Percentiles rank a stretch among this genome's conserved stretches.
These are phyloP conservation scores for Crenichthys baileyi DNA, from an alignment of 2,797 vertebrate genomes.

Conservation along the genomic window DNA sequence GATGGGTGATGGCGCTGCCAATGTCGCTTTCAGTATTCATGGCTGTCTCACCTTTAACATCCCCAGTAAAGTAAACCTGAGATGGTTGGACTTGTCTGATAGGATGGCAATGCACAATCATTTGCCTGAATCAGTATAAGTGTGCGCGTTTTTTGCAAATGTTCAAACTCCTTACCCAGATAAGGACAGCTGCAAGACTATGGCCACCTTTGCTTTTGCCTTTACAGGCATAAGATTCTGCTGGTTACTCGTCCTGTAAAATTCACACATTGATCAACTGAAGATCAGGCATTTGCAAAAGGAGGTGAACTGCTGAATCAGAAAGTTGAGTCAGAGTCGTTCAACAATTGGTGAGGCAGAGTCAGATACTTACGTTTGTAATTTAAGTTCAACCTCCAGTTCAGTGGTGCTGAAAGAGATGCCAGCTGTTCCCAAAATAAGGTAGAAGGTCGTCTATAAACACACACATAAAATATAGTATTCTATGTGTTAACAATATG, in stretches of 20 bases:
- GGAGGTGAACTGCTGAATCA: conserved; percentile 2
- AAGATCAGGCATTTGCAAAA: neutral
- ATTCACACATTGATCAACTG: conserved; percentile 21
- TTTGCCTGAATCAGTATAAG: neutral
- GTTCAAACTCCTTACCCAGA: conserved; percentile 84
- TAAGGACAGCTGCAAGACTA: conserved; percentile 89
- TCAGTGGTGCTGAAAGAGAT: conserved; percentile 87
- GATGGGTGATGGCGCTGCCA: conserved; percentile 89
- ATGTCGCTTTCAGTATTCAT: conserved; percentile 87
- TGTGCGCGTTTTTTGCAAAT: conserved; percentile 8
- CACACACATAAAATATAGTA: conserved; percentile 10
- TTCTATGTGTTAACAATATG: neutral
- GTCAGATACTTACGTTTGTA: conserved; percentile 86
- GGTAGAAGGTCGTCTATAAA: conserved; percentile 87
- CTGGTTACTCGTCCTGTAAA: conserved; percentile 91
- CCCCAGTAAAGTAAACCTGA: conserved; percentile 90
- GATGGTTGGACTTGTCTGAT: conserved; percentile 91
- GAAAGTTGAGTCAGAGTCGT: neutral
- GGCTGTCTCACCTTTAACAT: conserved; percentile 82
- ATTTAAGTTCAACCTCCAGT: conserved; percentile 85
- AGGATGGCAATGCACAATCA: conserved; percentile 9
- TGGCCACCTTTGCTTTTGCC: conserved; percentile 89
- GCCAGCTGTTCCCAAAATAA: conserved; percentile 87
- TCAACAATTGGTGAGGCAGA: neutral
- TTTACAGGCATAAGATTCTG: conserved; percentile 74